phyloP scores from a whole-genome alignment of 2,797 vertebrate genomes.

The Rhinatrema bivittatum region DNA sequence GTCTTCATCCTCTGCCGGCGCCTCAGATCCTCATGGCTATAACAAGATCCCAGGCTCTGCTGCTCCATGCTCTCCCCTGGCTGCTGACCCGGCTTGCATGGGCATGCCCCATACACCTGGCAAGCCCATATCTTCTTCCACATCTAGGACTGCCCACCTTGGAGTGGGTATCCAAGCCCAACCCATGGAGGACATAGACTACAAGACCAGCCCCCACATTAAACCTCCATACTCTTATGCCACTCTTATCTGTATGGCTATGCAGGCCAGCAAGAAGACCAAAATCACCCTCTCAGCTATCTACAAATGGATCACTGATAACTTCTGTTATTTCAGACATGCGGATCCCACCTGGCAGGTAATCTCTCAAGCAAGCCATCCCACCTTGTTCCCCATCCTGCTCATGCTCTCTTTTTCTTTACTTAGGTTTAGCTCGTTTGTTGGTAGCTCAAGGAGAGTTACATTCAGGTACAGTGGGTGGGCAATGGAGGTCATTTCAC shows the following conservation, averaged over 20 bases:
- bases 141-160: conserved; percentile 56
- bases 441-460: too few relatives aligned
- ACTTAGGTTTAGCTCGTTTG: neutral
- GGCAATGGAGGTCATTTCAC: too few relatives aligned
- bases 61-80: conserved; percentile 78
- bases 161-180: conserved; percentile 62
- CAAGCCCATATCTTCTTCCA: conserved; percentile 79
- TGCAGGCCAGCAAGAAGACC: conserved; percentile 85
- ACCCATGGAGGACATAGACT: conserved; percentile 81
- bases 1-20: conserved; percentile 45
- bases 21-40: conserved; percentile 57
- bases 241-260: conserved; percentile 95
- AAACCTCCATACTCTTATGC: conserved; percentile 94
- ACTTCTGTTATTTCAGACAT: conserved; percentile 93
- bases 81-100: conserved; percentile 80
- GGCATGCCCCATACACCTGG: conserved; percentile 78
- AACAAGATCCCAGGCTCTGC: conserved; percentile 53
- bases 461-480: too few relatives aligned
- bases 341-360: conserved; percentile 97
- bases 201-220: conserved; percentile 75
- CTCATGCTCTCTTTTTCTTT: neutral
- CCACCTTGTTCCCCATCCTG: neutral
- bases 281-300: conserved; percentile 92
- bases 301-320: conserved; percentile 96
- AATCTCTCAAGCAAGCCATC: conserved; percentile 15